These are phyloP conservation scores for Hydrotaea cyrtoneurina DNA, from an alignment of 2,888 invertebrate genomes.

Conservation along the genomic window DNA sequence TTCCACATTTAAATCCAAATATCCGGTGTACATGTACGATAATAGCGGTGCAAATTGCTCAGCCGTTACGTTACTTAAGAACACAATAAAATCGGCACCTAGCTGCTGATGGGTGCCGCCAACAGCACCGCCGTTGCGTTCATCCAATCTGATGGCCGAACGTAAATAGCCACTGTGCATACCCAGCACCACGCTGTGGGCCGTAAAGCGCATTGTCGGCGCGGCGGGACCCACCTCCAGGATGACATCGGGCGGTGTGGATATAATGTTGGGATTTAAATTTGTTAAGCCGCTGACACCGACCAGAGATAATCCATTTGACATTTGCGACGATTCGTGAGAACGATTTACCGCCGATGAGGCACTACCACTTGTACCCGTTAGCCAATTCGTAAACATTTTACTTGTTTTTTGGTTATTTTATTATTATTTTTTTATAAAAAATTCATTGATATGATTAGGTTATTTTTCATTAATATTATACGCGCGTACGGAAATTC, in stretches of 20 bases:
- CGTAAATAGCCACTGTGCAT: slow-evolving; percentile 88
- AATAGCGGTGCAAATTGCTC: slow-evolving; percentile 86
- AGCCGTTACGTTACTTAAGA: slow-evolving; percentile 83
- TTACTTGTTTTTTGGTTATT: background rate
- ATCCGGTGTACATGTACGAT: slow-evolving; percentile 89
- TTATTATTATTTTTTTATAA: slow-evolving; percentile 8
- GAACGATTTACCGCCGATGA: slow-evolving; percentile 22
- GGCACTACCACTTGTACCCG: slow-evolving; percentile 71
- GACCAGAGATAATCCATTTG: slow-evolving; percentile 45
- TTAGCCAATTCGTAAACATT: slow-evolving; percentile 81
- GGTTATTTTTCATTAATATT: slow-evolving; percentile 20
- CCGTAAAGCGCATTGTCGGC: slow-evolving; percentile 85
- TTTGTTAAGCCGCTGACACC: slow-evolving; percentile 39
- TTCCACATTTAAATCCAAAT: slow-evolving; percentile 85
- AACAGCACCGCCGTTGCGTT: slow-evolving; percentile 65
- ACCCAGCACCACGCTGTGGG: slow-evolving; percentile 85
- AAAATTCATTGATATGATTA: slow-evolving; percentile 1
- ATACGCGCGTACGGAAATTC: slow-evolving; percentile 16
- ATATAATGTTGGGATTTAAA: slow-evolving; percentile 69
- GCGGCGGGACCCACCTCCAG: slow-evolving; percentile 84
- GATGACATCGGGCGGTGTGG: slow-evolving; percentile 84
- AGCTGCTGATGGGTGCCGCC: background rate
- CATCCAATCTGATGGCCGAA: slow-evolving; percentile 83
- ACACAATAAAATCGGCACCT: slow-evolving; percentile 77
- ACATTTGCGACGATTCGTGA: slow-evolving; percentile 26